A percentile compares a stretch with the other conserved stretches of the same genome.
phyloP scores from a whole-genome alignment of 1,140 invertebrate species.

The Pseudomyrmex dendroicus region DNA sequence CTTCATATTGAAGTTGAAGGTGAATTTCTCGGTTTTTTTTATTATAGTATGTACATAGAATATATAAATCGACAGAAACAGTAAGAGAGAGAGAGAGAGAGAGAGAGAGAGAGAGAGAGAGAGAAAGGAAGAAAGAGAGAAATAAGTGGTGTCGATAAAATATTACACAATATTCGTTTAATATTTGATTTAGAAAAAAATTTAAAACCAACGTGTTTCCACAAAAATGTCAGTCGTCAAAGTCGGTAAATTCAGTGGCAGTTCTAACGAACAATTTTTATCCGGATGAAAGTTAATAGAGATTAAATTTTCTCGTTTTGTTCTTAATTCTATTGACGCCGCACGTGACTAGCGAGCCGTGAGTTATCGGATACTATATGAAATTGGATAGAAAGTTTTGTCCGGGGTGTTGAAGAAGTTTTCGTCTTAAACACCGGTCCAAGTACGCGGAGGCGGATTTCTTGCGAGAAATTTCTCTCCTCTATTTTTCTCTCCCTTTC shows the following conservation, averaged over 20 bases:
- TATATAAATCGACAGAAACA: too few species aligned
- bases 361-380: slow-evolving; percentile 57
- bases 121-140: too few species aligned
- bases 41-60: too few species aligned
- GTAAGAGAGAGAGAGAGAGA: too few species aligned
- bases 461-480: slow-evolving; percentile 44
- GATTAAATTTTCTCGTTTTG: slow-evolving; percentile 47
- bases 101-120: too few species aligned
- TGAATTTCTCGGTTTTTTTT: slow-evolving; percentile 23
- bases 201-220: too few species aligned
- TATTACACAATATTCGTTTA: too few species aligned
- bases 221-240: too few species aligned
- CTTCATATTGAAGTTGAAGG: slow-evolving; percentile 22
- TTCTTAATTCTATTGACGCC: slow-evolving; percentile 47
- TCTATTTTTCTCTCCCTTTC: background rate
- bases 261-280: slow-evolving; percentile 10
- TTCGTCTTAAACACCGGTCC: slow-evolving; percentile 50
- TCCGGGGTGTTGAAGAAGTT: slow-evolving; percentile 55
- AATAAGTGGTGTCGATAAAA: too few species aligned
- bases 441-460: slow-evolving; percentile 50
- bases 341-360: slow-evolving; percentile 31
- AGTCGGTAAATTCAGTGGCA: too few species aligned
- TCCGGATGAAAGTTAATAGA: slow-evolving; percentile 43
- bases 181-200: too few species aligned
- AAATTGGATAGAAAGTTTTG: slow-evolving; percentile 61